Base-by-base conservation (phyloP, 2,113 vertebrate species). In the Galemys pyrenaicus region DNA sequence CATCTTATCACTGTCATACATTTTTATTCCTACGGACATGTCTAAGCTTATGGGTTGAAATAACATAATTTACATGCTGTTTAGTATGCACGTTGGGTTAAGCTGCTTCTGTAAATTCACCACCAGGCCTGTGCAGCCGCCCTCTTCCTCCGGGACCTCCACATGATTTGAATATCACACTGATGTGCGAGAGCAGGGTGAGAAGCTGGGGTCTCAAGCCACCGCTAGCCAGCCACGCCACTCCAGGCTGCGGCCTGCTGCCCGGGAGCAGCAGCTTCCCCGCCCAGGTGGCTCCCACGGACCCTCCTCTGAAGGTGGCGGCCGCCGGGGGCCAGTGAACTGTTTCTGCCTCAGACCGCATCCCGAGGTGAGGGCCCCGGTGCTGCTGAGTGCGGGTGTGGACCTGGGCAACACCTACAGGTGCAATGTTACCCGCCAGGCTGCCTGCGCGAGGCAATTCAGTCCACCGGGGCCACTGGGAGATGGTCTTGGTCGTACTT, bases 61-160 rank as follows among this genome's bases (percentile, higher is more conserved):
- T 95, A 95, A 94, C 75, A 75, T 84, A 92, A 97, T 97, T 97
- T 97, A 75, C 96, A 94, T 95, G 93, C 95, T 96, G n/a, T 94
- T 96, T 97, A 96, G 94, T 93, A 95, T 95, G 96, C 96, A 96
- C 87, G 97, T 96, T 91, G 93, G 60, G 89, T 91, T 96, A 91
- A 97, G 96, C 35, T 49, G 64, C 89, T 89, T 89, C 89, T 87
- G 71, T 95, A 96, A 95, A 97, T 97, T 96, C 93, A 91, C 82
- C 60, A 75, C 79, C 91, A 94, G 65, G 65, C 60, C 83, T 86
- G 49, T 62, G 79, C 81, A 82, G n/a, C 70, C 1, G 1, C 64
- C 73, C 28, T 85, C 28, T 95, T 54, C 91, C 86, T 73, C 46
- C 11, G 91, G 74, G 86, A 86, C 92, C 70, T 94, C 86, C 60